A percentile compares a stretch with the other conserved stretches of the same genome.
phyloP scores from a whole-genome alignment of 2,113 vertebrate genomes.

The Promerops cafer region DNA sequence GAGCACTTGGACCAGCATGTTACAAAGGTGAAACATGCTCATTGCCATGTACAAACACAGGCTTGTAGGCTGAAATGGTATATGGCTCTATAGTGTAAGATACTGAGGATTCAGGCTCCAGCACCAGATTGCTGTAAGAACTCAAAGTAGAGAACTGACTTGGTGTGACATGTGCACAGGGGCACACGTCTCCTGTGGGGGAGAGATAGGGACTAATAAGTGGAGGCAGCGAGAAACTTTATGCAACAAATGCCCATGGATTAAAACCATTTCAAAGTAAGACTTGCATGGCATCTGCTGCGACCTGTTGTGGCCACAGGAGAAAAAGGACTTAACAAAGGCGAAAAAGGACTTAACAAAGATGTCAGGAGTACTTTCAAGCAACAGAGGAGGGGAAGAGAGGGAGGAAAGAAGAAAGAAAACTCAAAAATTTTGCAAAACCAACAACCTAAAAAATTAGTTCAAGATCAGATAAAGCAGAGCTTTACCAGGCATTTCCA shows the following conservation, averaged over 20 bases:
- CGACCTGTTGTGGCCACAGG: neutral
- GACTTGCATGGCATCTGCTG: neutral
- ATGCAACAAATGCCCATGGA: neutral
- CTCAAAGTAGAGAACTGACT: neutral
- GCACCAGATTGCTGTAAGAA: neutral
- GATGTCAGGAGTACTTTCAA: neutral
- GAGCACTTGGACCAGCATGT: neutral
- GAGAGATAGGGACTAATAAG: neutral
- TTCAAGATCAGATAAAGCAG: neutral
- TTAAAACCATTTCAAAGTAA: neutral
- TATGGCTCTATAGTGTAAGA: neutral
- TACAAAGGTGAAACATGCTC: neutral
- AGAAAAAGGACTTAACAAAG: neutral
- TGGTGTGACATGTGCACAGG: neutral
- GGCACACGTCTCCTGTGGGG: fast-evolving
- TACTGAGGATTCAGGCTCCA: neutral
- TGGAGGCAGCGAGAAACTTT: neutral
- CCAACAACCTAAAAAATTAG: neutral
- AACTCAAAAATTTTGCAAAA: neutral
- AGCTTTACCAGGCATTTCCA: neutral
- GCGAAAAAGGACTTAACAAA: neutral
- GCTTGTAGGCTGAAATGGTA: neutral
- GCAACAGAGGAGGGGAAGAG: too few species aligned
- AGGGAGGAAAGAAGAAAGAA: neutral
- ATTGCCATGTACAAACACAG: neutral